A percentile compares a stretch with the other conserved stretches of the same genome.
These are phyloP conservation scores for Phlogophora meticulosa DNA, from an alignment of 2,888 invertebrate genomes.

Conservation along the genomic window DNA sequence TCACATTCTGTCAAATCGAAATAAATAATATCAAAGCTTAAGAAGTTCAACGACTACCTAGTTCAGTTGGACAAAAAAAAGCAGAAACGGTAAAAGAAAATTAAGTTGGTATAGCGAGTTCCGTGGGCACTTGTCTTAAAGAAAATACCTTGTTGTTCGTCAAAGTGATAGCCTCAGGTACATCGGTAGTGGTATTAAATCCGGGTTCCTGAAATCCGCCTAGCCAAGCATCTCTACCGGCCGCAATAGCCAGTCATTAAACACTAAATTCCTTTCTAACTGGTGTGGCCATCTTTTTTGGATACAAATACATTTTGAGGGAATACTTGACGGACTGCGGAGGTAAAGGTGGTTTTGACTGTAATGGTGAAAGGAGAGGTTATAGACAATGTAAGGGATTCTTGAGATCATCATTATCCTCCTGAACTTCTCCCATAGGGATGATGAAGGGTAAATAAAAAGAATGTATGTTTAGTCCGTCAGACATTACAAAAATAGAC, in stretches of 20 bases:
- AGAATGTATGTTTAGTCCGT: too few relatives aligned
- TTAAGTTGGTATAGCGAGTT: not conserved
- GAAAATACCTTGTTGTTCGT: conserved; percentile 24
- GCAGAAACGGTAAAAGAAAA: not conserved
- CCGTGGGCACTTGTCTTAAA: not conserved
- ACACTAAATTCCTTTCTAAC: conserved; percentile 80
- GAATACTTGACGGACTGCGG: not conserved
- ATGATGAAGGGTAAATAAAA: too few relatives aligned
- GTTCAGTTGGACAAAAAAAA: not conserved
- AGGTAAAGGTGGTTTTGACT: not conserved
- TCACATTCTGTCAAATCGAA: too few relatives aligned
- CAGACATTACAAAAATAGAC: too few relatives aligned
- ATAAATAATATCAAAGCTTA: too few relatives aligned
- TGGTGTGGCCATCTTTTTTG: conserved; percentile 66
- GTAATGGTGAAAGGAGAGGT: too few relatives aligned
- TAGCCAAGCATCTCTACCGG: conserved; percentile 73
- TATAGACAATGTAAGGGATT: too few relatives aligned
- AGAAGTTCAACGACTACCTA: too few relatives aligned
- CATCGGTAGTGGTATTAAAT: conserved; percentile 64
- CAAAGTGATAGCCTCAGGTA: conserved; percentile 55
- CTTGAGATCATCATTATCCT: too few relatives aligned
- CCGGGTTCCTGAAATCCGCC: conserved; percentile 74
- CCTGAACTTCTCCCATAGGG: too few relatives aligned
- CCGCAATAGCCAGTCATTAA: conserved; percentile 83
- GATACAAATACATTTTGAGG: conserved; percentile 2